A percentile compares a stretch with the other conserved stretches of the same genome.
Conservation (phyloP, 2,113 vertebrate genomes). For the Corythaeola cristata region DNA sequence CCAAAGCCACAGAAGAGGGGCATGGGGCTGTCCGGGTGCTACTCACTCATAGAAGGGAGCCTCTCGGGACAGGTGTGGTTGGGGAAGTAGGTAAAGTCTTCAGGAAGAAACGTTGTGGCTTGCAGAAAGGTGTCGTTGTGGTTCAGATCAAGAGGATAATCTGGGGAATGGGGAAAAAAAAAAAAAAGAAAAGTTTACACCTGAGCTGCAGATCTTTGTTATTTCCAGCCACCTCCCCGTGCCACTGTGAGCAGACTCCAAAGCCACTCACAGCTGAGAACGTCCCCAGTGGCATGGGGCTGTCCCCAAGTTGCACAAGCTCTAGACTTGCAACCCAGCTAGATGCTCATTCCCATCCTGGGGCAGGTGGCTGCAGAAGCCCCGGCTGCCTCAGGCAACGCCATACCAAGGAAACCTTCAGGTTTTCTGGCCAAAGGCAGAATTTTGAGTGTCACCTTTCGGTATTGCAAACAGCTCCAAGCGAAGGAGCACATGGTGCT, state of each 20-base stretch:
- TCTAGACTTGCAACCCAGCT: neutral
- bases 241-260: neutral
- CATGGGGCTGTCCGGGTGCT: neutral
- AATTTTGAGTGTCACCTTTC: neutral
- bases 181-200: neutral
- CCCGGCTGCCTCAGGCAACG: neutral
- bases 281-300: neutral
- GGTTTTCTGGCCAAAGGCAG: neutral
- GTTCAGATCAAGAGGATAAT: conserved; percentile 93
- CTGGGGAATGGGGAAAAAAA: conserved; percentile 52
- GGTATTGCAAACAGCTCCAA: neutral
- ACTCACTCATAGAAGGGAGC: conserved; percentile 97
- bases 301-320: neutral
- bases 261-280: neutral
- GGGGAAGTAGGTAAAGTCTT: conserved; percentile 90
- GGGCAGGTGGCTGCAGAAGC: neutral
- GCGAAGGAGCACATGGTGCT: neutral
- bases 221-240: neutral
- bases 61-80: conserved; percentile 89
- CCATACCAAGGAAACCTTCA: neutral
- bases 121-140: conserved; percentile 87
- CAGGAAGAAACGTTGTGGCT: conserved; percentile 90
- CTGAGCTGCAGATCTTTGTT: neutral
- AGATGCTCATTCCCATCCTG: neutral
- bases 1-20: neutral